Percentiles rank a stretch among this genome's conserved stretches.
These are phyloP conservation scores for Thecocarcelia acutangulata DNA, from an alignment of 2,888 invertebrate species.

Conservation along the genomic window DNA sequence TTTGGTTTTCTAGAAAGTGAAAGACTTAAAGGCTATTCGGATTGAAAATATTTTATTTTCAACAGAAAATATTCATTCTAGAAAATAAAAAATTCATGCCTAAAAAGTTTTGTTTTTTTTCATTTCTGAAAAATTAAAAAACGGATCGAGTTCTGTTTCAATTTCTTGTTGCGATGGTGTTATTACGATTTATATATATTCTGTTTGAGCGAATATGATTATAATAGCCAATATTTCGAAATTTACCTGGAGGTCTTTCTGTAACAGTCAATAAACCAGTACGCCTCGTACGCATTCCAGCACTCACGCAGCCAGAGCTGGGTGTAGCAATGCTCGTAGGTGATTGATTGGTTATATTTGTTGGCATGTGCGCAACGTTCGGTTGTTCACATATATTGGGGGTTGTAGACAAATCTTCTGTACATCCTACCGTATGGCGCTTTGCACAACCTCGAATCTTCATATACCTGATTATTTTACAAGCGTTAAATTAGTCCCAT, in stretches of 20 bases:
- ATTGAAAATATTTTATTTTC: too few relatives aligned
- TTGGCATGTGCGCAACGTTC: constrained; percentile 31
- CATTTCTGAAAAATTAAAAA: too few relatives aligned
- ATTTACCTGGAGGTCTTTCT: constrained; percentile 91
- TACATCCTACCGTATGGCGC: constrained; percentile 89
- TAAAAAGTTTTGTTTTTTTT: too few relatives aligned
- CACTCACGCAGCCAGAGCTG: constrained; percentile 69
- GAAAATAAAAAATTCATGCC: too few relatives aligned
- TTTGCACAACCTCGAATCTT: constrained; percentile 88
- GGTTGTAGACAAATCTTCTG: constrained; percentile 84
- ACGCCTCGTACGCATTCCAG: constrained; percentile 86
- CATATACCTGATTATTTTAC: constrained; percentile 85
- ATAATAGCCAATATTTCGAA: too few relatives aligned
- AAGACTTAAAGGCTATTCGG: too few relatives aligned
- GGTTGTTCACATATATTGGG: constrained; percentile 72
- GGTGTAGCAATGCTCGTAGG: constrained; percentile 68
- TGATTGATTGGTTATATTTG: constrained; percentile 52
- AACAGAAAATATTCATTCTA: too few relatives aligned
- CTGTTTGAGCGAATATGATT: too few relatives aligned
- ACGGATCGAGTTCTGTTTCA: too few relatives aligned
- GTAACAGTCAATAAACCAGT: constrained; percentile 93
- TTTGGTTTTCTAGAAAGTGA: too few relatives aligned
- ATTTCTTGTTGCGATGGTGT: too few relatives aligned
- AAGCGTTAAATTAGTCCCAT: background rate
- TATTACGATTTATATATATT: too few relatives aligned